These are phyloP conservation scores for Caenorhabditis sulstoni DNA, from an alignment of 2,888 invertebrate species.

Conservation along the genomic window DNA sequence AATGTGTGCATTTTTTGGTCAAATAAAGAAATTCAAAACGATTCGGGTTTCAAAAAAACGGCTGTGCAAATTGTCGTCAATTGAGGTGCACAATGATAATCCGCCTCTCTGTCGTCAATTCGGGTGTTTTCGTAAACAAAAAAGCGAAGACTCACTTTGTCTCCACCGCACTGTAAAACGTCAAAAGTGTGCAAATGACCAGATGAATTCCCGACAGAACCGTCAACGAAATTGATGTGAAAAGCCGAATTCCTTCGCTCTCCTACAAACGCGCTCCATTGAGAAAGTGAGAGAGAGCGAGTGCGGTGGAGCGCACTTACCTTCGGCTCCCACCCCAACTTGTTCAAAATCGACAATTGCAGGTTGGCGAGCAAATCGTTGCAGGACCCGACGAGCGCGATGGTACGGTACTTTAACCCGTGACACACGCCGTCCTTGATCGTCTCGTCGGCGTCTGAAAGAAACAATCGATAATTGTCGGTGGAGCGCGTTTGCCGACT, in stretches of 20 bases:
- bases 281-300: no score
- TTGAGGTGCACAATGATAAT: no score
- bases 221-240: slow-evolving; percentile 62
- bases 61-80: no score
- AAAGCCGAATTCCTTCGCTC: slow-evolving; percentile 49
- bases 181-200: slow-evolving; percentile 62
- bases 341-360: slow-evolving; percentile 63
- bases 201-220: slow-evolving; percentile 65
- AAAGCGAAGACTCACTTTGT: slow-evolving; percentile 61
- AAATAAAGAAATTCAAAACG: no score
- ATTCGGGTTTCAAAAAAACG: no score
- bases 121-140: neutral
- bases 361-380: slow-evolving; percentile 61
- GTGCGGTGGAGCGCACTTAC: no score
- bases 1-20: no score
- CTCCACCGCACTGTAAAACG: slow-evolving; percentile 68
- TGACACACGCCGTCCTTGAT: slow-evolving; percentile 69
- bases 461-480: neutral
- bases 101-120: no score
- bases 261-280: slow-evolving; percentile 19
- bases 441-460: slow-evolving; percentile 57
- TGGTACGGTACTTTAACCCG: slow-evolving; percentile 68
- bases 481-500: neutral
- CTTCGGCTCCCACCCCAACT: slow-evolving; percentile 66
- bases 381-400: slow-evolving; percentile 61